These are phyloP conservation scores for Phoronis australis DNA, from an alignment of 2,888 invertebrate genomes.

Conservation along the genomic window DNA sequence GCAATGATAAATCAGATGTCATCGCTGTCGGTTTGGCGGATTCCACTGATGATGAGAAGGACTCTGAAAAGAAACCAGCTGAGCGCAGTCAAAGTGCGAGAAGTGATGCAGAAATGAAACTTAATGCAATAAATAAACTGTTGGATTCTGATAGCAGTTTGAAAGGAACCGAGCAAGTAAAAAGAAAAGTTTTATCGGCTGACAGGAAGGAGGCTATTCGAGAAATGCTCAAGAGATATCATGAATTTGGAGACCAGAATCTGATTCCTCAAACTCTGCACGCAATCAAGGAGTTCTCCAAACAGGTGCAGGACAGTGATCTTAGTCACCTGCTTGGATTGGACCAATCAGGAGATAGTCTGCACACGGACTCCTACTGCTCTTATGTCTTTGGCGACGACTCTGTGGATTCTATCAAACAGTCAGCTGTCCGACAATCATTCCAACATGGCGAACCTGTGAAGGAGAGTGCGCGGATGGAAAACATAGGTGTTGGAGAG, in stretches of 20 bases:
- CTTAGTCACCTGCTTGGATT: slow-evolving; percentile 21
- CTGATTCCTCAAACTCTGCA: slow-evolving; percentile 23
- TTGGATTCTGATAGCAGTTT: background rate
- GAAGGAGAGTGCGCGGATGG: too few relatives aligned
- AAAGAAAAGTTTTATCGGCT: background rate
- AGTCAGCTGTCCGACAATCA: too few relatives aligned
- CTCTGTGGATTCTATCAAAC: too few relatives aligned
- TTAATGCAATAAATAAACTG: too few relatives aligned
- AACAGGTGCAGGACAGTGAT: slow-evolving; percentile 24
- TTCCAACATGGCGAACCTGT: too few relatives aligned
- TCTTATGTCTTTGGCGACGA: background rate
- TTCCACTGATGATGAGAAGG: too few relatives aligned
- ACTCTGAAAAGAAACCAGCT: background rate
- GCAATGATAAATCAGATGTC: slow-evolving; percentile 31
- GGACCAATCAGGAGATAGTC: slow-evolving; percentile 1
- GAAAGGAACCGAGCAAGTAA: background rate
- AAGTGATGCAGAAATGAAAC: too few relatives aligned
- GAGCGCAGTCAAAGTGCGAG: background rate
- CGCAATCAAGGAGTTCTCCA: slow-evolving; percentile 32
- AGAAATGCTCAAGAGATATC: too few relatives aligned
- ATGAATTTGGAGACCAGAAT: too few relatives aligned
- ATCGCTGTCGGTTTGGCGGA: slow-evolving; percentile 22
- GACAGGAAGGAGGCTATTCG: too few relatives aligned
- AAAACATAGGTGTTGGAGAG: too few relatives aligned
- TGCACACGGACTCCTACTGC: background rate